Base-by-base conservation (phyloP, 2,113 vertebrate species). In the Apistogramma diplotaenia region DNA sequence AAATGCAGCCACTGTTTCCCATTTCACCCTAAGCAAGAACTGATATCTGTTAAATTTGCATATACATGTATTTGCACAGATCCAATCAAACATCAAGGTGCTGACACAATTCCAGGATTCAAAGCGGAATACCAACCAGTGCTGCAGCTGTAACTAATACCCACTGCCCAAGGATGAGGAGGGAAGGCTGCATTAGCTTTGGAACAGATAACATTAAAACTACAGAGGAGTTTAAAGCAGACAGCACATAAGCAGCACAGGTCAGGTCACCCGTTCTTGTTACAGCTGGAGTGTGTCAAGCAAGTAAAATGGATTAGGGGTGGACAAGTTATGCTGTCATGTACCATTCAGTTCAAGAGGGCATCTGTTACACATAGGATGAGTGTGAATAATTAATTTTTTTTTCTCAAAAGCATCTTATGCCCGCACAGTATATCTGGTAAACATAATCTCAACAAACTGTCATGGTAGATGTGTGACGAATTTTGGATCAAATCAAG, bases 61-160 rank as follows among this genome's bases (percentile, higher is more conserved):
- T 95, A 92, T 91, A 94, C 90, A 94, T 95, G 94, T 89, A 92
- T 94, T 93, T 93, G 89, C 86, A 88, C 89, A 92, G 93, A 95
- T 94, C 92, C 93, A 95, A 94, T 95, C 94, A 94, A 91, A 94
- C 86, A 90, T 93, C 92, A 93, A 94, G 94, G 93, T 93, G 85
- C 89, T 72, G 91, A 94, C 89, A 93, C 91, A 93, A 94, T 94
- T 92, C 78, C 51, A 35, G 87, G 89, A 93, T 92, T 89, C 88
- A 93, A 93, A 88, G 85, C 76, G 1, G 87, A 94, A 92, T 87
- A 86, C 78, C 85, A 92, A 89, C 89, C 91, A 92, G 89, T 93
- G 89, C 87, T 87, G 86, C 76, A 74, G 80, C 85, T 88, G 92
- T 92, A 94, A 93, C 93, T 93, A 93, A 95, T 90, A 80, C 84